These are phyloP conservation scores for Nemapogon koenigi DNA, from an alignment of 2,888 invertebrate genomes.

Conservation along the genomic window DNA sequence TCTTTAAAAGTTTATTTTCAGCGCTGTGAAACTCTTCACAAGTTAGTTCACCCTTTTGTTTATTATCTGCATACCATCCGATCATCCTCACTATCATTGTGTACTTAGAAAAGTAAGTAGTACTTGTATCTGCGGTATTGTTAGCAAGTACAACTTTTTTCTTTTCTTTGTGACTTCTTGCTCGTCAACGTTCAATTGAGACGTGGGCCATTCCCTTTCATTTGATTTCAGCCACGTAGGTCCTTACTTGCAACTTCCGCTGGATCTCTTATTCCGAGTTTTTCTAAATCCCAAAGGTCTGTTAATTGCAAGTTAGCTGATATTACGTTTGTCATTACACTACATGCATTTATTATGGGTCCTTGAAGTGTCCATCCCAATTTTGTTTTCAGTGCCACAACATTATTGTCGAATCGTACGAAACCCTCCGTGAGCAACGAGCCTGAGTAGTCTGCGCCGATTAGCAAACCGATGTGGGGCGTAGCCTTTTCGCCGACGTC, in stretches of 20 bases:
- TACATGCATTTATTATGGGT: background rate
- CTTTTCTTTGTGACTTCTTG: background rate
- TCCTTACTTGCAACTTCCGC: too few species aligned
- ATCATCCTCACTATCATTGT: slow-evolving; percentile 9
- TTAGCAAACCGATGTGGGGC: slow-evolving; percentile 5
- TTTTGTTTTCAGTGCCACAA: too few species aligned
- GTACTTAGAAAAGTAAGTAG: slow-evolving; percentile 8
- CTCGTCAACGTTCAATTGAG: background rate
- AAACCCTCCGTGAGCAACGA: too few species aligned
- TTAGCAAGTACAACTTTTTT: background rate
- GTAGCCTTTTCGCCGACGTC: slow-evolving; percentile 3
- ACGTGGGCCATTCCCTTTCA: background rate
- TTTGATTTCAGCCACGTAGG: too few species aligned
- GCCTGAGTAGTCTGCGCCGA: too few species aligned
- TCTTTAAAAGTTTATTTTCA: background rate
- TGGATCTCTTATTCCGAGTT: too few species aligned
- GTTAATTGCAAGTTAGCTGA: too few species aligned
- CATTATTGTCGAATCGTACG: too few species aligned
- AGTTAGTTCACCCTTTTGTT: background rate
- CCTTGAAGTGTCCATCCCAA: too few species aligned
- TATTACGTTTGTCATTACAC: background rate
- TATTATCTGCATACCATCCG: slow-evolving; percentile 1
- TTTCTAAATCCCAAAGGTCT: too few species aligned
- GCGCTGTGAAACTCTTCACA: background rate
- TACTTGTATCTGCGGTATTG: background rate